Evolutionary conservation across 2,888 invertebrate species (phyloP).

Genomic region (Lepidochitona cinerea): DNA sequence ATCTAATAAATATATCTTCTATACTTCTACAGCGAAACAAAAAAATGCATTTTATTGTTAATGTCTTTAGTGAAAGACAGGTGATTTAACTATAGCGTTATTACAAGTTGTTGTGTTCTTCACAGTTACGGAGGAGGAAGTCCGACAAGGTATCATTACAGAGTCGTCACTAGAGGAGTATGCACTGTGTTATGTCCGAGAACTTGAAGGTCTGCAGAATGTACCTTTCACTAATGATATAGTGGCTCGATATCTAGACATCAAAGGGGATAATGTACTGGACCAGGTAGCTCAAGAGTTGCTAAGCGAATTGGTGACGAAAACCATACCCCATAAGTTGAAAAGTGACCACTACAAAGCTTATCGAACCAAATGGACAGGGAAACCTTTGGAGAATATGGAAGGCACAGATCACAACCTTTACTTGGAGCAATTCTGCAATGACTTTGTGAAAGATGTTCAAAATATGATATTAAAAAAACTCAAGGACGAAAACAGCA

Average conservation of each 20-base stretch:
- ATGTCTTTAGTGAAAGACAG: too few relatives aligned
- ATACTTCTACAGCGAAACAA: too few relatives aligned
- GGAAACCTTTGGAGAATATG: constrained; percentile 46
- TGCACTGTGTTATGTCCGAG: background rate
- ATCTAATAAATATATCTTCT: too few relatives aligned
- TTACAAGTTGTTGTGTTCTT: too few relatives aligned
- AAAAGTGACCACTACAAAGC: constrained; percentile 12
- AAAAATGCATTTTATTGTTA: too few relatives aligned
- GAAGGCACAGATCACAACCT: constrained; percentile 37
- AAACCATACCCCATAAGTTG: constrained; percentile 34
- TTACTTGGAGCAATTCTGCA: constrained; percentile 52
- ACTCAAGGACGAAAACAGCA: constrained; percentile 22
- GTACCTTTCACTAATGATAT: background rate
- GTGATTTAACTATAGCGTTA: too few relatives aligned
- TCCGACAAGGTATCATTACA: constrained; percentile 13
- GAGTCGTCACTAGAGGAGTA: background rate
- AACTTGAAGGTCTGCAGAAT: background rate
- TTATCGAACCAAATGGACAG: constrained; percentile 39
- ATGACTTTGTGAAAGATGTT: constrained; percentile 43
- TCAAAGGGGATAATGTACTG: constrained; percentile 28
- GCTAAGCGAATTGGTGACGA: constrained; percentile 30
- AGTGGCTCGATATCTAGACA: background rate
- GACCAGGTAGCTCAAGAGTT: constrained; percentile 40
- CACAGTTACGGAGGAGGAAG: constrained; percentile 25
- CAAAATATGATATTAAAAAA: constrained; percentile 41